These are phyloP conservation scores for Enchytraeus crypticus DNA, from an alignment of 2,888 invertebrate genomes.

Conservation along the genomic window DNA sequence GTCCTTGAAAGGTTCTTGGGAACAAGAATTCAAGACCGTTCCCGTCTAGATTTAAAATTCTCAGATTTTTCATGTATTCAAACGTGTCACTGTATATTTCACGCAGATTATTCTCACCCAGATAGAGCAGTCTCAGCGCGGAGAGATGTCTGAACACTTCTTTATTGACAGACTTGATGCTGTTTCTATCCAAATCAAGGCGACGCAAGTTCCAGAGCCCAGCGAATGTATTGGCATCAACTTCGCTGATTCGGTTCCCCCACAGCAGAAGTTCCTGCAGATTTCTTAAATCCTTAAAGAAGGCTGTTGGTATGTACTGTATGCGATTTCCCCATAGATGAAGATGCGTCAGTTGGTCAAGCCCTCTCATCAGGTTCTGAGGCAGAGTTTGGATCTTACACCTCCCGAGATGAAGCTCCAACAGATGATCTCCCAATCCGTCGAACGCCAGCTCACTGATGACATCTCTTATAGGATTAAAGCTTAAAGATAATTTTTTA, in stretches of 20 bases:
- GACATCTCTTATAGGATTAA: constrained; percentile 20
- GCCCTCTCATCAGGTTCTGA: constrained; percentile 14
- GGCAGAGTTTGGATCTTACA: constrained; percentile 18
- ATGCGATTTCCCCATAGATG: constrained; percentile 28
- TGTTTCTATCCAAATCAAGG: constrained; percentile 26
- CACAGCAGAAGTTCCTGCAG: constrained; percentile 23
- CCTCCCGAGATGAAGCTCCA: constrained; percentile 22
- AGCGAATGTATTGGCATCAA: constrained; percentile 21
- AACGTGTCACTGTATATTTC: constrained; percentile 21
- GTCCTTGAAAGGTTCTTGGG: constrained; percentile 20
- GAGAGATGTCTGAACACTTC: constrained; percentile 21
- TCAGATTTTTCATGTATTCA: constrained; percentile 17
- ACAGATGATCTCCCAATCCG: constrained; percentile 18
- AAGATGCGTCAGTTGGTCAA: constrained; percentile 15
- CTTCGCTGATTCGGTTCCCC: constrained; percentile 22
- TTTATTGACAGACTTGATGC: constrained; percentile 15
- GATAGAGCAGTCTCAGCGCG: constrained; percentile 20
- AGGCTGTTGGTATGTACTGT: constrained; percentile 13
- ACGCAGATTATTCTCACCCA: constrained; percentile 23
- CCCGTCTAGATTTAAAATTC: constrained; percentile 22
- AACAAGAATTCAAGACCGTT: constrained; percentile 22
- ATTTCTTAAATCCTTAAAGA: constrained; percentile 18
- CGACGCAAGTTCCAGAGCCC: constrained; percentile 21
- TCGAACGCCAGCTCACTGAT: constrained; percentile 19
- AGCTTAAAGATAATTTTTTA: constrained; percentile 20